A percentile compares a stretch with the other conserved stretches of the same genome.
These are phyloP conservation scores for Promerops cafer DNA, from an alignment of 2,113 vertebrate genomes.

Conservation along the genomic window DNA sequence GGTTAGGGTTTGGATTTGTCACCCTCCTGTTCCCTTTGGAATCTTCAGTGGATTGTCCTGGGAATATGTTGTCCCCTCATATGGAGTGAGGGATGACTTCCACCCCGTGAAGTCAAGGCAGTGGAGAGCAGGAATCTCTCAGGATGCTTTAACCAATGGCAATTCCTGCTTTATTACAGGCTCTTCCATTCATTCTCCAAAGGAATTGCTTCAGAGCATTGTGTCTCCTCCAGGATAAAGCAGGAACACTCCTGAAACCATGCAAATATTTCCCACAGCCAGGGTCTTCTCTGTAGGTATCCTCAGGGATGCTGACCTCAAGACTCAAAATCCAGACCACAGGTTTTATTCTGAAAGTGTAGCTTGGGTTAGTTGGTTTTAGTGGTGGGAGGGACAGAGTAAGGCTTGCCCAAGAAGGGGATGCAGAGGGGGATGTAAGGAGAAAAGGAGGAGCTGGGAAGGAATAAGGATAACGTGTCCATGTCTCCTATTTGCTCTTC, in stretches of 20 bases:
- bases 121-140: not conserved
- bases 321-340: not conserved
- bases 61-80: not conserved
- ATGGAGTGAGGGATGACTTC: not conserved
- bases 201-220: not conserved
- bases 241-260: not conserved
- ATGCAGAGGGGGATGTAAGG: too few species aligned
- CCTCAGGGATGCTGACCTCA: not conserved
- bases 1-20: not conserved
- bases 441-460: not conserved
- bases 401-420: not conserved
- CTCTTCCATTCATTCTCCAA: not conserved
- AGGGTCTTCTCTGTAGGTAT: not conserved
- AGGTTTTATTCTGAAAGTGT: accelerated
- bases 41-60: not conserved
- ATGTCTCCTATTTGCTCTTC: not conserved
- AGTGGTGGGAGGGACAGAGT: not conserved
- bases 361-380: not conserved
- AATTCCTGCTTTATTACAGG: not conserved
- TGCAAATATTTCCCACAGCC: not conserved
- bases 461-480: not conserved
- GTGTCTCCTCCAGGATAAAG: not conserved
- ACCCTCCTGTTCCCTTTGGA: not conserved
- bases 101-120: not conserved
- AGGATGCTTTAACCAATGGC: not conserved